These are phyloP conservation scores for Andrena marginata DNA, from an alignment of 2,888 invertebrate genomes.

Conservation along the genomic window DNA sequence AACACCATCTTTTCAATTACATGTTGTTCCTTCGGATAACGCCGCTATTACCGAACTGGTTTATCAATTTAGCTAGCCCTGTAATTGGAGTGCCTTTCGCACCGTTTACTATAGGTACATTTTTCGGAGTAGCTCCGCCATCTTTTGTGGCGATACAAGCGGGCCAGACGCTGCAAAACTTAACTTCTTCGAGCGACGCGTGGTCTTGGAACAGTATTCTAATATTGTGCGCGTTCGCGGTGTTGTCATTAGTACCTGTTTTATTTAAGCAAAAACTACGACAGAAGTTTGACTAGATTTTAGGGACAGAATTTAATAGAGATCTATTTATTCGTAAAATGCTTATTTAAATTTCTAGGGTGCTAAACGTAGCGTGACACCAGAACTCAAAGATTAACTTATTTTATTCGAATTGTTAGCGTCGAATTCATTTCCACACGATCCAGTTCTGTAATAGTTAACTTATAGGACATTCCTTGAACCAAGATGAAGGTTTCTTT, in stretches of 20 bases:
- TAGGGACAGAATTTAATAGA: conserved; percentile 23
- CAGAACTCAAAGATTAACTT: not conserved
- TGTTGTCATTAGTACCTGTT: conserved; percentile 95
- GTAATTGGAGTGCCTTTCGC: conserved; percentile 97
- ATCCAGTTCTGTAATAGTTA: not conserved
- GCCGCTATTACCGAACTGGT: conserved; percentile 99
- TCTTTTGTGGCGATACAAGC: conserved; percentile 99
- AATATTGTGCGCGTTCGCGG: conserved; percentile 91
- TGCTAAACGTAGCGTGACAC: not conserved
- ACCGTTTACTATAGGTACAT: conserved; percentile 98
- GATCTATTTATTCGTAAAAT: conserved; percentile 32
- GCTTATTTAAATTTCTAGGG: not conserved
- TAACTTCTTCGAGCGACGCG: conserved; percentile 95
- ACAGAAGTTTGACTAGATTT: conserved; percentile 90
- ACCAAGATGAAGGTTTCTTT: not conserved
- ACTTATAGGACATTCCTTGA: conserved; percentile 11
- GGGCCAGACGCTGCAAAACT: conserved; percentile 96
- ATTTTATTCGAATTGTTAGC: conserved; percentile 14
- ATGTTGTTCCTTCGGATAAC: conserved; percentile 98
- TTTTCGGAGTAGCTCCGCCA: conserved; percentile 98
- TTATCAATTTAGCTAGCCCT: conserved; percentile 98
- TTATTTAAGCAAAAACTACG: conserved; percentile 92
- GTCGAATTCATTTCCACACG: not conserved
- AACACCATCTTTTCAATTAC: conserved; percentile 96
- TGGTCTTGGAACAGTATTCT: conserved; percentile 95